Base-by-base conservation (phyloP, 2,797 vertebrate genomes). In the Alcedo atthis region DNA sequence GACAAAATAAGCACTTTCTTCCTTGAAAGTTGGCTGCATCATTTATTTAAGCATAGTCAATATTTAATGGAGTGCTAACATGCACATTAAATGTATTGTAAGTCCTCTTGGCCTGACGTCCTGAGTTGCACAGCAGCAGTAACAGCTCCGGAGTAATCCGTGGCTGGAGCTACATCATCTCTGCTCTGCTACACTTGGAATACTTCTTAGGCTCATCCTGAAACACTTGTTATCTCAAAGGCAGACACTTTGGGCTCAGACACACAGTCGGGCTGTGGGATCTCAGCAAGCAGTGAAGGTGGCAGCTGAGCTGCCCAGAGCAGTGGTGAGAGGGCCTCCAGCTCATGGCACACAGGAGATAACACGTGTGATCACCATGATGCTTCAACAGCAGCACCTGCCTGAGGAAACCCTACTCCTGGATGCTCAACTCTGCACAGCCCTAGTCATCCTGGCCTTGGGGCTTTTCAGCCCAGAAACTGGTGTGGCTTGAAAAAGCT, bases 21-120 rank as follows among this genome's bases (percentile, higher is more conserved):
- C 73, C 84, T 94, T 96, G 89, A 81, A 92, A 89, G 78, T 88
- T 94, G 93, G 74, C 83, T 77, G 62, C 71, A 94, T 94, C 84
- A 90, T 95, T 96, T 96, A 90, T 96, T 96, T 94, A 92, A 87
- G 89, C 83, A 62, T 45, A 68, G 91, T 96, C 89, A 96, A 96
- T 96, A 96, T 96, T 96, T 96, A 89, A 96, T 95, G 74, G 87
- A 67, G 85, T 57, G 67, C 79, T 88, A 93, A 91, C 91, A 93
- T 24, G 42, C 77, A 89, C 94, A 71, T 96, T 83, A 93, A 96
- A 89, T 4, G 37, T 57, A 91, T 67, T 87, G 87, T 67, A 70
- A 89, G 87, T 7, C 45, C 57, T 84, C 81, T 4, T 46, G 79
- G 90, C 71, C 70, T 58, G 40, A 32, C 2, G 18, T 76, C 55